Base-by-base conservation (phyloP, 1,140 invertebrate genomes). In the Archivesica marissinica region DNA sequence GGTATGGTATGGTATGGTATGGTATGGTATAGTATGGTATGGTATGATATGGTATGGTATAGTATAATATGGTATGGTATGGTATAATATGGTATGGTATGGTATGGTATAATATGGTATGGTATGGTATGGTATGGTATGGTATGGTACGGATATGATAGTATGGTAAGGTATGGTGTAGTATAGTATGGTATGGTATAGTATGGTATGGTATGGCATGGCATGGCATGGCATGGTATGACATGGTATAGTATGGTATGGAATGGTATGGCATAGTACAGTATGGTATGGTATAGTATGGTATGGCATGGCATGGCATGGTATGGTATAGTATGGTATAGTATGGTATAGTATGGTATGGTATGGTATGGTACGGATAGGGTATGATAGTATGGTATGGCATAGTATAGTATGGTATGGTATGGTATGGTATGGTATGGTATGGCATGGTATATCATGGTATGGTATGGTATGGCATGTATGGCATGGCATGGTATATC, bases 61-160 rank as follows among this genome's bases (percentile, higher is more conserved):
- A 75, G 81, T 89, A 77, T 89, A 64, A 61, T 89, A 86, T 89
- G 86, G 76, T 89, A 87, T 89, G 76, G 70, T 87, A 87, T 86
- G 83, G 59, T 86, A 87, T 88, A 78, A 54, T 83, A 88, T 88
- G 85, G 68, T 87, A 86, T 81, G 86, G 83, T 86, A 82, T 88
- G 84, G 74, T 86, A 82, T 88, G 83, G 82, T 88, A 86, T 88
- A 78, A 78, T 88, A 86, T 89, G 86, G 78, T 88, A 88, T 89
- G 86, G 81, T 81, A 87, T 88, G 82, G 77, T 77, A 88, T 88
- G 78, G 68, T 84, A 88, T 88, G 86, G 76, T 83, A 88, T 75
- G 84, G 47, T n/a, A n/a, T n/a, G n/a, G n/a, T n/a, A n/a, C n/a
- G n/a, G n/a, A n/a, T n/a, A n/a, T n/a, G n/a, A n/a, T 13, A 74